Base-by-base conservation (phyloP, 2,113 vertebrate genomes). In the Tragelaphus scriptus region DNA sequence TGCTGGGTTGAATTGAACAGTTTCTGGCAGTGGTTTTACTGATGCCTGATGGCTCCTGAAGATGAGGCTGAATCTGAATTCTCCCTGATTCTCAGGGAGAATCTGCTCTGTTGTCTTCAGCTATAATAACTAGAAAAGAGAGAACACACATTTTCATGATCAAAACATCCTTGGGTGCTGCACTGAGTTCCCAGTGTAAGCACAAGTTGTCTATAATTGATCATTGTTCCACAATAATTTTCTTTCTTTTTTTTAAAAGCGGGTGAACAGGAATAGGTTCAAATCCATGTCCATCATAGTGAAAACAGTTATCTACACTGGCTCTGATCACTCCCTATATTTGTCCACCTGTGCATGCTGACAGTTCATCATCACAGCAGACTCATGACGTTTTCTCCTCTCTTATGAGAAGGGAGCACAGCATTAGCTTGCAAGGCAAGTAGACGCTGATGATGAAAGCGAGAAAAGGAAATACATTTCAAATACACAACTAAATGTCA, bases 141-240 rank as follows among this genome's bases (percentile, higher is more conserved):
- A 99, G 99, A 99, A 99, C 99, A 99, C 98, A 99, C 98, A 98
- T 99, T 99, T 99, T 99, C 99, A 99, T 99, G 99, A 99, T 99
- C 98, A 98, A 98, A 98, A 99, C 98, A 99, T 98, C 98, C 99
- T 99, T 98, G 98, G 98, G 98, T 98, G 98, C 98, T 99, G 98
- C 98, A 91, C 96, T 80, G 98, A 99, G 99, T 99, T 95, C 98
- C 96, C 95, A 94, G 97, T 96, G 28, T 21, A 81, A 81, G 30
- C 30, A 32, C 49, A 32, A 19, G 5, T 53, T 81, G 30, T 53
- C 17, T 12, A n/a, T 21, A 51, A 81, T 3, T 81, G 30, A 95
- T 94, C 94, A 93, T 59, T 90, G 71, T 92, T 97, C 85, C 93
- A 97, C 56, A 95, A 91, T 94, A 56, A 93, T 59, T 63, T 58